Evolutionary conservation across 2,113 vertebrate species (phyloP).

Genomic region (Telmatochromis sp.): DNA sequence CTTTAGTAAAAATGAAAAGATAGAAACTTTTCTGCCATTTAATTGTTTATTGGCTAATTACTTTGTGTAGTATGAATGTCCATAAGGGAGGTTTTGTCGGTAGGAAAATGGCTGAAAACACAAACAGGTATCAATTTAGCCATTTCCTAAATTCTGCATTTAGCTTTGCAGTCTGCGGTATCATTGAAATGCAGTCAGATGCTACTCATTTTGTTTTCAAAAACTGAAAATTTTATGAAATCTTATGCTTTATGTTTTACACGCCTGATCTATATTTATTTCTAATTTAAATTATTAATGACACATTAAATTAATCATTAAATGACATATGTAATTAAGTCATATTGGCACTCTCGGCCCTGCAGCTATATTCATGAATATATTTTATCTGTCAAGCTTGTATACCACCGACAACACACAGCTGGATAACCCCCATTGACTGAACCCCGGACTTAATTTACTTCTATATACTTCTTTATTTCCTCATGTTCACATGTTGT

Average conservation of each 20-base stretch:
- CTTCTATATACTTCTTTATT: background rate
- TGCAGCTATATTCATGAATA: background rate
- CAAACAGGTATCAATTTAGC: background rate
- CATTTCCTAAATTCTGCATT: background rate
- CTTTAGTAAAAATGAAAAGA: background rate
- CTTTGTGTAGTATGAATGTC: background rate
- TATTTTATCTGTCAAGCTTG: background rate
- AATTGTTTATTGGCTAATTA: background rate
- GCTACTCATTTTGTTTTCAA: background rate
- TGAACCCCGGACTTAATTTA: background rate
- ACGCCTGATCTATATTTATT: background rate
- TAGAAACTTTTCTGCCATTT: background rate
- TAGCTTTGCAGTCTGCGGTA: background rate
- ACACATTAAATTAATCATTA: background rate
- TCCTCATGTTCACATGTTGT: background rate
- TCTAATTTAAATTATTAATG: background rate
- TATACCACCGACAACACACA: background rate
- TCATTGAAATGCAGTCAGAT: background rate
- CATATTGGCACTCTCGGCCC: background rate
- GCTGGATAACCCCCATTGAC: background rate
- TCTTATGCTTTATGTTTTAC: background rate
- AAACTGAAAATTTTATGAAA: background rate
- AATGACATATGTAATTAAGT: background rate
- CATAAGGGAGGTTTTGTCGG: background rate
- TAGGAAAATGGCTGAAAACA: background rate